These are phyloP conservation scores for Lethenteron reissneri DNA, from an alignment of 2,113 vertebrate genomes.

Conservation along the genomic window DNA sequence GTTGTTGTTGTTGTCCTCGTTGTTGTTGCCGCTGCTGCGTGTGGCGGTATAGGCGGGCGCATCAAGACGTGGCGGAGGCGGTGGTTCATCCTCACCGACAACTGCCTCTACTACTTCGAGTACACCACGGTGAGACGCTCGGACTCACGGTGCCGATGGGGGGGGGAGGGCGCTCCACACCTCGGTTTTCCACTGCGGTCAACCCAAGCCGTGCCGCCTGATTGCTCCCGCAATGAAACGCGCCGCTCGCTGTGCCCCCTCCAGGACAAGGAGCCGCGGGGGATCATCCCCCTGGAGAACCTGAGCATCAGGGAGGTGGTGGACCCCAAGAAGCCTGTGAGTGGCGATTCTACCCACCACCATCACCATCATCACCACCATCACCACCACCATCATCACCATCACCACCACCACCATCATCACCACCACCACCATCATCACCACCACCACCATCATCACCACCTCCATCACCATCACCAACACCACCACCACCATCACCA, in stretches of 20 bases:
- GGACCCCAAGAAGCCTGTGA: conserved; percentile 76
- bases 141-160: background rate
- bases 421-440: too few relatives aligned
- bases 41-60: conserved; percentile 43
- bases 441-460: too few relatives aligned
- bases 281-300: conserved; percentile 90
- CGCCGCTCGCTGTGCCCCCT: background rate
- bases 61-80: conserved; percentile 96
- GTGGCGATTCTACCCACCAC: conserved; percentile 12
- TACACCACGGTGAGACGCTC: conserved; percentile 69
- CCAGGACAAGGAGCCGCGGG: conserved; percentile 87
- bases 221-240: too few relatives aligned
- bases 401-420: too few relatives aligned
- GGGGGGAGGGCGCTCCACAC: too few relatives aligned
- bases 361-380: too few relatives aligned
- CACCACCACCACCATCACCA: too few relatives aligned
- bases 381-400: too few relatives aligned
- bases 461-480: too few relatives aligned
- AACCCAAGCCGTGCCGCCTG: too few relatives aligned
- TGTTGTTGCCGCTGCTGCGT: rapidly evolving
- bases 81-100: conserved; percentile 96
- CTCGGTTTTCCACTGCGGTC: too few relatives aligned
- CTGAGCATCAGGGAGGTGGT: conserved; percentile 88
- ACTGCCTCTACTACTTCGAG: conserved; percentile 97
- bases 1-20: background rate